phyloP scores from a whole-genome alignment of 2,797 vertebrate species.

The Muraenolepis orangiensis region DNA sequence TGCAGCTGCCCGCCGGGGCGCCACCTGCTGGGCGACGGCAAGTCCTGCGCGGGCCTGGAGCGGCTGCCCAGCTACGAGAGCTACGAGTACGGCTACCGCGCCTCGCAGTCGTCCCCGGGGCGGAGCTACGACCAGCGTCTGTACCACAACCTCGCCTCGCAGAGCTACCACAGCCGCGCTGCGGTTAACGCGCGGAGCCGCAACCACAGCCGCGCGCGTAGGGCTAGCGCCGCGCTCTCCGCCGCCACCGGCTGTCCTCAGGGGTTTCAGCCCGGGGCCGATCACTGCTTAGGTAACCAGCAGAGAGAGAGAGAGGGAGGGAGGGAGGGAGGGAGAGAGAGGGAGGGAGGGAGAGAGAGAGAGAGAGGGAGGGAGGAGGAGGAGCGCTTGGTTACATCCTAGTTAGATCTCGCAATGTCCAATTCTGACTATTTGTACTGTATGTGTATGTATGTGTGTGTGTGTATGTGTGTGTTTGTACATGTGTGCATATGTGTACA shows the following conservation, averaged over 20 bases:
- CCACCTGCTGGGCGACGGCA: slow-evolving; percentile 91
- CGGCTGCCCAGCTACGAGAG: slow-evolving; percentile 83
- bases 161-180: slow-evolving; percentile 87
- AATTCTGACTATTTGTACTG: slow-evolving; percentile 6
- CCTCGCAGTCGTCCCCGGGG: slow-evolving; percentile 79
- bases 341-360: too few species aligned
- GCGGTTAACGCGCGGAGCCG: slow-evolving; percentile 41
- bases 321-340: slow-evolving; percentile 32
- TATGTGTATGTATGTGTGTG: slow-evolving; percentile 27
- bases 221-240: slow-evolving; percentile 45
- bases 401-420: not conserved
- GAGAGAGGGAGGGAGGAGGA: slow-evolving; percentile 32
- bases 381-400: slow-evolving; percentile 2
- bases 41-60: slow-evolving; percentile 95
- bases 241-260: slow-evolving; percentile 71
- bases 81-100: slow-evolving; percentile 81
- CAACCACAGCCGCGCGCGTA: slow-evolving; percentile 71
- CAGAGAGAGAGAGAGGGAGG: too few species aligned
- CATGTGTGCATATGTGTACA: slow-evolving; percentile 7
- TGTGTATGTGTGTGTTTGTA: slow-evolving; percentile 14
- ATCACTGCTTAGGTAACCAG: slow-evolving; percentile 90
- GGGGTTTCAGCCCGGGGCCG: slow-evolving; percentile 83
- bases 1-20: slow-evolving; percentile 91
- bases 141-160: slow-evolving; percentile 89
- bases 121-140: slow-evolving; percentile 78